Conservation (phyloP, 2,797 vertebrate species). For the Moxostoma hubbsi region DNA sequence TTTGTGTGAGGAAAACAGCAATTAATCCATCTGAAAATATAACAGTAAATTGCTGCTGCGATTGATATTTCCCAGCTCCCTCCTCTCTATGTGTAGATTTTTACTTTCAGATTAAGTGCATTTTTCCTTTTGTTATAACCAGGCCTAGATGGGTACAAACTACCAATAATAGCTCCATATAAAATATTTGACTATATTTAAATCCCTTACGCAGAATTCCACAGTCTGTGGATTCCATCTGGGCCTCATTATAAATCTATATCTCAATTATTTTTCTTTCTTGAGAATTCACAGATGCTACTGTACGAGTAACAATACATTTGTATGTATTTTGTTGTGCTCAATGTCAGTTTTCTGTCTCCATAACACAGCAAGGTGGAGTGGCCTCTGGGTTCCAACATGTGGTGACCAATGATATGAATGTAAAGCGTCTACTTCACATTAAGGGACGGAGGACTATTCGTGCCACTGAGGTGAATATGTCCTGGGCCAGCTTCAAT, state of each 20-base stretch:
- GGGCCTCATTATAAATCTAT: too few relatives aligned
- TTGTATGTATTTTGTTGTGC: not conserved
- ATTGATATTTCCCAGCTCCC: not conserved
- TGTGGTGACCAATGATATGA: conserved; percentile 60
- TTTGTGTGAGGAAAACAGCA: too few relatives aligned
- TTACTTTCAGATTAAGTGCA: not conserved
- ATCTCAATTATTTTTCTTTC: too few relatives aligned
- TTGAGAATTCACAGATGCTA: too few relatives aligned
- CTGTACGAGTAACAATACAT: not conserved
- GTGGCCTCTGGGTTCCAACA: conserved; percentile 75
- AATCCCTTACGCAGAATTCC: too few relatives aligned
- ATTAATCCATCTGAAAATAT: not conserved
- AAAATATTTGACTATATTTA: too few relatives aligned
- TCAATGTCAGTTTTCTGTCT: not conserved
- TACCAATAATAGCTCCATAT: too few relatives aligned
- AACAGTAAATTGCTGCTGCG: not conserved
- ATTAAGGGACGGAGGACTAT: conserved; percentile 71
- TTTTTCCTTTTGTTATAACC: not conserved
- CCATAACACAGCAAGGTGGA: conserved; percentile 71
- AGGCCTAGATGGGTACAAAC: too few relatives aligned
- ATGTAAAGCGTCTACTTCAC: conserved; percentile 65
- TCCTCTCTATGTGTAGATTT: not conserved
- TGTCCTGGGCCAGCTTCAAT: conserved; percentile 76
- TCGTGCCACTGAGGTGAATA: conserved; percentile 65
- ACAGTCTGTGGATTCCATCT: too few relatives aligned